These are phyloP conservation scores for Melopsittacus undulatus DNA, from an alignment of 2,797 vertebrate genomes.

Conservation along the genomic window DNA sequence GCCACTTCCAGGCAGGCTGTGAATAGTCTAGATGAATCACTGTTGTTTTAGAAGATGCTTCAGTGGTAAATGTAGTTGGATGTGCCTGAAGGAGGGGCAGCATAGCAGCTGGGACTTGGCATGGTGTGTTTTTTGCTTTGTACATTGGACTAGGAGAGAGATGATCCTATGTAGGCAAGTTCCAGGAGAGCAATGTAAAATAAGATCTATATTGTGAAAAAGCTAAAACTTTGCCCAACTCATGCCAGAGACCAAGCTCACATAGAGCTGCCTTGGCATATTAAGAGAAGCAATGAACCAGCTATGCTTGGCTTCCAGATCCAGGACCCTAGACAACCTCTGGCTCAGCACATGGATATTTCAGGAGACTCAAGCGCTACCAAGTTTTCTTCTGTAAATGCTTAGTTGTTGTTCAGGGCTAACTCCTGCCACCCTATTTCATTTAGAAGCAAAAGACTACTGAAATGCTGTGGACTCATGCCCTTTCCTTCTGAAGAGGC, in stretches of 20 bases:
- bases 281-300: neutral
- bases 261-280: neutral
- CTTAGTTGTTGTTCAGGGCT: neutral
- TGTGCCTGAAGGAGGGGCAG: neutral
- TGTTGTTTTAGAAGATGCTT: neutral
- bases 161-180: neutral
- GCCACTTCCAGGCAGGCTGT: neutral
- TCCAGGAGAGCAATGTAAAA: neutral
- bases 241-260: too few species aligned
- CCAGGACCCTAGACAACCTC: neutral
- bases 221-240: neutral
- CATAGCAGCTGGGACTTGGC: rapidly evolving
- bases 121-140: neutral
- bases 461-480: rapidly evolving
- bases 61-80: neutral
- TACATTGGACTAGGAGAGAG: neutral
- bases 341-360: neutral
- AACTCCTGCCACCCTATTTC: neutral
- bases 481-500: neutral
- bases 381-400: neutral
- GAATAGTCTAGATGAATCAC: neutral
- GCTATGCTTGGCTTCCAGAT: neutral
- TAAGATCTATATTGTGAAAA: neutral
- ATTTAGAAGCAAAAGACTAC: neutral
- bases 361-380: neutral